A percentile compares a stretch with the other conserved stretches of the same genome.
phyloP scores from a whole-genome alignment of 2,797 vertebrate genomes.

The Babyrousa celebensis region DNA sequence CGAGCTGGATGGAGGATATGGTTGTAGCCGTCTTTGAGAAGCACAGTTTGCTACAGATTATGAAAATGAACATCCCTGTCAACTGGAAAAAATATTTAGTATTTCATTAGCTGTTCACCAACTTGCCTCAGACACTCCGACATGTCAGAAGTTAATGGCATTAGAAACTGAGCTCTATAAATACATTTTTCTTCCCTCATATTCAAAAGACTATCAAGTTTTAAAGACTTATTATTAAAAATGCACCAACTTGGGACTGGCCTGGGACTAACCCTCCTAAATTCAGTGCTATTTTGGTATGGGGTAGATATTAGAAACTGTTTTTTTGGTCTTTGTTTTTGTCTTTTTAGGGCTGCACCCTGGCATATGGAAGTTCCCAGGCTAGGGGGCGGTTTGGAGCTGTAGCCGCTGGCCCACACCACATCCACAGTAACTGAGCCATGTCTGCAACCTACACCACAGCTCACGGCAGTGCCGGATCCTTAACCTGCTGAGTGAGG shows the following conservation, averaged over 20 bases:
- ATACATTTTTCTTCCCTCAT: neutral
- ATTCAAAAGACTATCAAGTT: neutral
- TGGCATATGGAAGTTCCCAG: no score
- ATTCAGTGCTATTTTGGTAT: constrained; percentile 1
- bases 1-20: neutral
- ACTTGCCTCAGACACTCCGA: neutral
- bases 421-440: no score
- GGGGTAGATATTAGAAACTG: neutral
- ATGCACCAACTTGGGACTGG: neutral
- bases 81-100: neutral
- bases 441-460: no score
- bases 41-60: neutral
- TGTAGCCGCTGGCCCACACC: no score
- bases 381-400: no score
- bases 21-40: neutral
- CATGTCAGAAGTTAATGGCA: constrained; percentile 30
- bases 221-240: constrained; percentile 45
- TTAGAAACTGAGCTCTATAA: constrained; percentile 9
- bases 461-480: no score
- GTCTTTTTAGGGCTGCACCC: no score
- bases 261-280: neutral
- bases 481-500: no score
- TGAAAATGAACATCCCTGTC: neutral
- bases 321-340: neutral
- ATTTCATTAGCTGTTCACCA: neutral